Evolutionary conservation across 2,888 invertebrate genomes (phyloP), one percentile per base, ranked within the genome.

Genomic region (Ichneumon xanthorius): DNA sequence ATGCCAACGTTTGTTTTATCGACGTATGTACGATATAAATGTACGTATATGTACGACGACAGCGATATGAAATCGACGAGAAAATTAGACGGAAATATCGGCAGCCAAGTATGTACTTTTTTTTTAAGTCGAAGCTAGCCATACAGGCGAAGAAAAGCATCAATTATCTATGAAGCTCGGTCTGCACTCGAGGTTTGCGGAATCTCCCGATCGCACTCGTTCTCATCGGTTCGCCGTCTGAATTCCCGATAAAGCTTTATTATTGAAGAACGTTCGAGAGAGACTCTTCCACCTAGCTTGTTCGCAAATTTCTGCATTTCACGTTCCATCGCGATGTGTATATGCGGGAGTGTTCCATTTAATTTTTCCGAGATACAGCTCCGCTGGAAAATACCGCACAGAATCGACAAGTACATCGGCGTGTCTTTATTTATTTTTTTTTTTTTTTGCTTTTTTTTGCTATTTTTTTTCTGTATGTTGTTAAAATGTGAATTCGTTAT

Each of bases 141-240:
- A n/a, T 22, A 65, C 16, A 50, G 11, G 33, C 22, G 16, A 76
- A 67, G 50, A 80, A 53, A 11, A 45, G 50, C 53, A 61, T 68
- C n/a, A 77, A 82, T 78, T 78, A 82, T 82, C 72, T 48, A 78
- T n/a, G 78, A 2, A 77, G 22, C 48, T 33, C 33, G 9, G 65
- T 82, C 78, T 77, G 53, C 61, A 26, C 45, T 61, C 61, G 73
- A 48, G 45, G 26, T 45, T 73, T 61, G 73, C 58, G 73, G 61
- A 61, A 73, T 73, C 40, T 58, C 55, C 19, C 50, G 30, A 71
- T 33, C 71, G 40, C 40, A 30, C 72, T 58, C 55, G 14, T 19
- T 16, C 61, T 63, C 61, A 16, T 63, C 33, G 30, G 30, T 63
- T 33, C 61, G 61, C 33, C 61, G 61, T 63, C 61, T 63, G 61